Percentiles rank a stretch among this genome's conserved stretches.
phyloP scores from a whole-genome alignment of 1,140 invertebrate genomes.

The Drosophila sp. region DNA sequence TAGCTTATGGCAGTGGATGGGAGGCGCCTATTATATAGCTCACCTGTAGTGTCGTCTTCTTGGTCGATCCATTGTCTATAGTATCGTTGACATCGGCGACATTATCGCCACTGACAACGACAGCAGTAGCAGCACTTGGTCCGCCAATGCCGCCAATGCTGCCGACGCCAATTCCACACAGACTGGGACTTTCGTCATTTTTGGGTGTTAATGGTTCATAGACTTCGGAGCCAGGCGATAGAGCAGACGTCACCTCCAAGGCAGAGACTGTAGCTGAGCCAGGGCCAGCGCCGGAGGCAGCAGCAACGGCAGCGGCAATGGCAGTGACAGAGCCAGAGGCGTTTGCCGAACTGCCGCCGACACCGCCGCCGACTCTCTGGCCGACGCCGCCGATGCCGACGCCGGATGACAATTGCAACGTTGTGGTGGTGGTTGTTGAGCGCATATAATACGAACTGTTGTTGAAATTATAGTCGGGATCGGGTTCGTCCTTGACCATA shows the following conservation, averaged over 20 bases:
- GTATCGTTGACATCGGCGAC: slow-evolving; percentile 63
- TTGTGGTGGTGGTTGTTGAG: slow-evolving; percentile 33
- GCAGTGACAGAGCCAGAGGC: slow-evolving; percentile 7
- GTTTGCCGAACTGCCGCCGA: slow-evolving; percentile 1
- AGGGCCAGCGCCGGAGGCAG: slow-evolving; percentile 1
- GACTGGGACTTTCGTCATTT: slow-evolving; percentile 80
- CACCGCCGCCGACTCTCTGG: slow-evolving; percentile 14
- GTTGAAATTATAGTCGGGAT: slow-evolving; percentile 74
- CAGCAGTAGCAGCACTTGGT: slow-evolving; percentile 47
- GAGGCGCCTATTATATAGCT: slow-evolving; percentile 16
- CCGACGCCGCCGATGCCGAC: slow-evolving; percentile 36
- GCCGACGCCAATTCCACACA: slow-evolving; percentile 61
- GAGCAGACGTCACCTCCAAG: slow-evolving; percentile 53
- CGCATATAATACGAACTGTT: slow-evolving; percentile 77
- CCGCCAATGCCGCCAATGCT: slow-evolving; percentile 52
- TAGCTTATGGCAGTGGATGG: neutral
- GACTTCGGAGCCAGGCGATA: slow-evolving; percentile 75
- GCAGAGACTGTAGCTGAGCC: slow-evolving; percentile 26
- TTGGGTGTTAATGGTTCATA: slow-evolving; percentile 81
- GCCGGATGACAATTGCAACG: slow-evolving; percentile 41
- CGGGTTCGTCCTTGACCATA: slow-evolving; percentile 66
- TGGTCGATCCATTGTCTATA: slow-evolving; percentile 76
- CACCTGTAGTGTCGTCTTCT: slow-evolving; percentile 76
- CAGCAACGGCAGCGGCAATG: neutral
- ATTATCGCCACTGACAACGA: slow-evolving; percentile 38